A percentile compares a stretch with the other conserved stretches of the same genome.
phyloP scores from a whole-genome alignment of 2,797 vertebrate species.

The Ispidina lecontei region DNA sequence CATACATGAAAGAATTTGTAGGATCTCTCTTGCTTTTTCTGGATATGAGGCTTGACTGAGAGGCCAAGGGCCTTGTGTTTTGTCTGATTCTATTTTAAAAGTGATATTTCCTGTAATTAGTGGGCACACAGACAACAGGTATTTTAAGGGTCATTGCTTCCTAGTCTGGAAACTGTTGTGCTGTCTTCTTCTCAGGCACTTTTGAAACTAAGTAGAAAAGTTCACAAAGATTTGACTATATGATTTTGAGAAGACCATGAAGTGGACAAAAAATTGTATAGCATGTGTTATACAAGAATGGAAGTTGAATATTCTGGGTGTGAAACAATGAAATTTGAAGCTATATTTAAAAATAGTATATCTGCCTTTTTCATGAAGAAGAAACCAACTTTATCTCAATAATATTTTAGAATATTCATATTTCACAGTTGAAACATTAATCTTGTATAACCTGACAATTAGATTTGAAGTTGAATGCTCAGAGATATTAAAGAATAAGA shows the following conservation, averaged over 20 bases:
- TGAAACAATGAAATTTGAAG: not conserved
- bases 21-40: not conserved
- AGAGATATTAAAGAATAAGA: not conserved
- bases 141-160: not conserved
- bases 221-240: not conserved
- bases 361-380: not conserved
- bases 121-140: not conserved
- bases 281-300: not conserved
- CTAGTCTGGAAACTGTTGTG: not conserved
- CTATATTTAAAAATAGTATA: not conserved
- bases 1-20: fast-evolving
- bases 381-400: not conserved
- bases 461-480: not conserved
- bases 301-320: not conserved
- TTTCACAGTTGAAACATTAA: not conserved
- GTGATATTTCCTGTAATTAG: not conserved
- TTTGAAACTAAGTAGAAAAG: not conserved
- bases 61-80: not conserved
- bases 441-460: not conserved
- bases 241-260: not conserved
- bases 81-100: not conserved
- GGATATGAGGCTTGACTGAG: not conserved
- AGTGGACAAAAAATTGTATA: not conserved
- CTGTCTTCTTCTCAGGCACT: not conserved
- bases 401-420: not conserved